Base-by-base conservation (phyloP, 2,113 vertebrate species). In the Sterrhoptilus dennistouni region DNA sequence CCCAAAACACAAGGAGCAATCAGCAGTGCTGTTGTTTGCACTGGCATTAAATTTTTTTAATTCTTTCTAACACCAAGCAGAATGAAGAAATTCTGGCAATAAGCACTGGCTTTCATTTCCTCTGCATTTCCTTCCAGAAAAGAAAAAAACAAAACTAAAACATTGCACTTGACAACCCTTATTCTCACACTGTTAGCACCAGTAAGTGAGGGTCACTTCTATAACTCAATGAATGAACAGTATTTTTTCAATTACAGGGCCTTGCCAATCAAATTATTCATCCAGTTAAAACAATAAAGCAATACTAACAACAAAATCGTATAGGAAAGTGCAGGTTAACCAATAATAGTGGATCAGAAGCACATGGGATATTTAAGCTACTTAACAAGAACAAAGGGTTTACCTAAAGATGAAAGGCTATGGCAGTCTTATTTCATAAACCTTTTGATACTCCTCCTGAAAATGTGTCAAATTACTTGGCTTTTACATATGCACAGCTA, bases 41-140 rank as follows among this genome's bases (percentile, higher is more conserved):
- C 25, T 3, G 28, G n/a, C 21, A 57, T 40, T 28, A 12, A 9
- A n/a, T 44, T n/a, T 64, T 89, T 81, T 78, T 3, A 6, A 72
- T 35, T 61, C 18, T 54, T 70, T 66, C 64, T 16, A 74, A 38
- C 0, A 0, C 40, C 49, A 77, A 86, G 35, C 17, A 18, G 25
- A 68, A 25, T 9, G 4, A 70, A 50, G 47, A 81, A 94, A 52
- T 5, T 3, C 35, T 45, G 64, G 64, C 52, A 80, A 53, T 17
- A 61, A 28, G 11, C 0, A 0, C 20, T 8, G 2, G 53, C 16
- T 87, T 68, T 56, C 0, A 0, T 69, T 91, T 92, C 80, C 71
- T 87, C 70, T 57, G 31, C 4, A 1, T 27, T 87, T 89, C 44
- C 20, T 60, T 53, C 70, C 60, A 50, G 71, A 50, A 93, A 33